Evolutionary conservation across 2,797 vertebrate species (phyloP).

Genomic region (Delichon dasypus): DNA sequence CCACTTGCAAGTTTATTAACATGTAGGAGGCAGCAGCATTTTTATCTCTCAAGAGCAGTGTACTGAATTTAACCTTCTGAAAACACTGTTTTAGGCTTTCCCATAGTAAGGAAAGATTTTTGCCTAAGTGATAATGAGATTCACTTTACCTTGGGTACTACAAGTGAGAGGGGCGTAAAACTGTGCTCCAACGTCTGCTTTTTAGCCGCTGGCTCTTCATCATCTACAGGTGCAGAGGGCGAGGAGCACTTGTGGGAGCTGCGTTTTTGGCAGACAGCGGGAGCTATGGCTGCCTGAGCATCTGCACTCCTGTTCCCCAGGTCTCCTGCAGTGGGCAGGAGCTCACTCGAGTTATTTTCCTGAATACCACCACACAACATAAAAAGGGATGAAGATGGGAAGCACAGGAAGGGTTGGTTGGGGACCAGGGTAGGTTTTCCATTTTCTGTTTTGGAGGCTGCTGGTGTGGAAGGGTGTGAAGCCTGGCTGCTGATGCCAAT

Average conservation of each 20-base stretch:
- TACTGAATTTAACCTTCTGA: neutral
- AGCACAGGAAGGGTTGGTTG: constrained; percentile 78
- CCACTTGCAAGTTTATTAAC: neutral
- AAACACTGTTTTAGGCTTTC: neutral
- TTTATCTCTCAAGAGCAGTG: neutral
- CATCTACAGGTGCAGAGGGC: neutral
- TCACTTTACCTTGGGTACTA: constrained; percentile 73
- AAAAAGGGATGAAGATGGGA: constrained; percentile 85
- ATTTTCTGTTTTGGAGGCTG: constrained; percentile 33
- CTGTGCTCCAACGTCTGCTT: constrained; percentile 48
- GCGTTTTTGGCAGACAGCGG: constrained; percentile 59
- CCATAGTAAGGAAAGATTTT: too few species aligned
- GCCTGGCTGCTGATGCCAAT: constrained; percentile 31
- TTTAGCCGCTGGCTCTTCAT: constrained; percentile 68
- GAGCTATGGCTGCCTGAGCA: neutral
- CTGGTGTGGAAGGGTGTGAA: neutral
- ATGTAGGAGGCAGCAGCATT: neutral
- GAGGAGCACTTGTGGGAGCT: neutral
- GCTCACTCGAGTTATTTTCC: constrained; percentile 24
- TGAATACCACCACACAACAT: constrained; percentile 81
- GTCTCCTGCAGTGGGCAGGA: neutral
- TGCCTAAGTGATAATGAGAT: neutral
- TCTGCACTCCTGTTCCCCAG: constrained; percentile 17
- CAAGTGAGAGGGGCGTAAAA: constrained; percentile 70
- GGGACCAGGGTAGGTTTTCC: constrained; percentile 52